Evolutionary conservation across 2,888 invertebrate species (phyloP).

Genomic region (Cryptophagus acutangulus): DNA sequence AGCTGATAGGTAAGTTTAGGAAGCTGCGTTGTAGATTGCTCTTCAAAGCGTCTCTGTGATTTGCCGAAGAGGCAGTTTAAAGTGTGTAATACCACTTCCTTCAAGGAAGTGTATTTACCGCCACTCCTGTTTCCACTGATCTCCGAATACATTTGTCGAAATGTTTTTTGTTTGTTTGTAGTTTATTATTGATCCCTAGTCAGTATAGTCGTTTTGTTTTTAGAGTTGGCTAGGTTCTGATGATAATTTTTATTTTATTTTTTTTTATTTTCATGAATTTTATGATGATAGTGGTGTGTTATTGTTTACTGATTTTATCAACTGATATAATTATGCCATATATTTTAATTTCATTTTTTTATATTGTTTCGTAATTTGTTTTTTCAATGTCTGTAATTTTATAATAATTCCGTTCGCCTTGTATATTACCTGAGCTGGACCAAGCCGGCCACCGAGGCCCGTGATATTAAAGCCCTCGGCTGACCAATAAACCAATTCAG

Average conservation of each 20-base stretch:
- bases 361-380: too few relatives aligned
- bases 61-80: conserved; percentile 42
- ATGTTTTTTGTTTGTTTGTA: conserved; percentile 37
- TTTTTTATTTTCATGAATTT: conserved; percentile 7
- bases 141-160: conserved; percentile 36
- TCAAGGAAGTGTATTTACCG: conserved; percentile 30
- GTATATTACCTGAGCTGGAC: conserved; percentile 45
- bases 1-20: conserved; percentile 30
- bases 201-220: conserved; percentile 44
- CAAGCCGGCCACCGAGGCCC: conserved; percentile 42
- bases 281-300: conserved; percentile 33
- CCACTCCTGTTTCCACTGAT: conserved; percentile 45
- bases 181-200: conserved; percentile 44
- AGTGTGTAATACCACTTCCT: conserved; percentile 41
- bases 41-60: conserved; percentile 51
- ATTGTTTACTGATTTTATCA: conserved; percentile 36
- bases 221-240: conserved; percentile 44
- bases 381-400: conserved; percentile 7
- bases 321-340: conserved; percentile 30
- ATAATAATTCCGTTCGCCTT: conserved; percentile 28
- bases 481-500: conserved; percentile 42
- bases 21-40: conserved; percentile 45
- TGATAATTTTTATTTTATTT: conserved; percentile 6
- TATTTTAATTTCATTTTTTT: conserved; percentile 10
- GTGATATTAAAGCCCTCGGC: conserved; percentile 44